phyloP scores from a whole-genome alignment of 2,888 invertebrate species.

The Malthinus flaveolus region DNA sequence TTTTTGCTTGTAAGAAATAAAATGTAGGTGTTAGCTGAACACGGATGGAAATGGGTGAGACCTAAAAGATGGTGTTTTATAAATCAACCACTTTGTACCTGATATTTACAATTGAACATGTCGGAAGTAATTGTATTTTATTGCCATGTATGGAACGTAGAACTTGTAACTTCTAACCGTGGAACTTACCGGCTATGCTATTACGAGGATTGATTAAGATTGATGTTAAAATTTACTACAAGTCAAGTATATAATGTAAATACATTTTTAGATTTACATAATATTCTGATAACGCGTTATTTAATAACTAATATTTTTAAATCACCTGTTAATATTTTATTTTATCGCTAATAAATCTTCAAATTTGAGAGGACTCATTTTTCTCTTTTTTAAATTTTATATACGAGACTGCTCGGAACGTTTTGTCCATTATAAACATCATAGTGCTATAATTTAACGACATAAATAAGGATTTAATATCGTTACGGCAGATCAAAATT shows the following conservation, averaged over 20 bases:
- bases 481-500: slow-evolving; percentile 15
- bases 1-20: no score
- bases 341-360: no score
- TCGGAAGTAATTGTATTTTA: slow-evolving; percentile 28
- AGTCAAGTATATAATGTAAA: slow-evolving; percentile 18
- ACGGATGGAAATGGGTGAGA: neutral
- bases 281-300: no score
- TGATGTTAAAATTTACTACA: slow-evolving; percentile 22
- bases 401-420: no score
- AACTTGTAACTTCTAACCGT: slow-evolving; percentile 22
- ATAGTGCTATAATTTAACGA: slow-evolving; percentile 14
- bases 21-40: slow-evolving; percentile 2
- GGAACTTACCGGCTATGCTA: slow-evolving; percentile 21
- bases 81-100: slow-evolving; percentile 7
- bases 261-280: neutral
- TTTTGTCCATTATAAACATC: no score
- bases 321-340: no score
- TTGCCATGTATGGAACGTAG: slow-evolving; percentile 7
- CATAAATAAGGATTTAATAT: slow-evolving; percentile 14
- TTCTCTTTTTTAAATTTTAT: no score
- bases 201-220: slow-evolving; percentile 28
- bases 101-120: slow-evolving; percentile 9
- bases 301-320: no score
- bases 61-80: slow-evolving; percentile 3
- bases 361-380: no score